Base-by-base conservation (phyloP, 2,113 vertebrate species). In the Bufo gargarizans region DNA sequence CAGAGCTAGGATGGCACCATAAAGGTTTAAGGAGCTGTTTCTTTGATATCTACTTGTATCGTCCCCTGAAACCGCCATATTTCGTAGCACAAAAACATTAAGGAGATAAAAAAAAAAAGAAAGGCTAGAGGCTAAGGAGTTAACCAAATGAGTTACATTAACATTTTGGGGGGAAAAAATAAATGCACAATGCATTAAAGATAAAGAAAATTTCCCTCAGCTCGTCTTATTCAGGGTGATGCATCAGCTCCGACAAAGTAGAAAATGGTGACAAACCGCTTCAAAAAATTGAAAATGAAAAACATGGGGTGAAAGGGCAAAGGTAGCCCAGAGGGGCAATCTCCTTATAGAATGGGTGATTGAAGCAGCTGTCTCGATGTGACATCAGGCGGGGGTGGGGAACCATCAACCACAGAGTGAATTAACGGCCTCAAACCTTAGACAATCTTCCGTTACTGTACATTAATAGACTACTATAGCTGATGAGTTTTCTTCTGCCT, bases 401-500 rank as follows among this genome's bases (percentile, higher is more conserved):
- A 88, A 47, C 17, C 78, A 65, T 74, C 86, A 47, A n/a, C 86
- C 79, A 82, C 65, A 47, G 80, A 88, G 86, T 76, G 86, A 88
- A 88, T 88, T 88, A 88, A 88, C 67, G 49, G 80, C 86, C 71
- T 83, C 79, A 88, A 88, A 88, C 78, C 65, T 82, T 61, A 88
- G 80, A 88, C 86, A 83, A 83, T 81, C 58, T 77, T 63, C 65
- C 13, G 65, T 83, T 88, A 82, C 86, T 77, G 79, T 74, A 80
- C 86, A 88, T 88, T 88, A 88, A 88, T 88, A 88, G 86, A 88
- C 86, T 88, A 72, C 86, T 82, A 82, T 76, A 76, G 67, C 79
- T 88, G 86, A 88, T 82, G 86, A 88, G 78, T 76, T 77, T 82
- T 49, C 55, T 53, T 77, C 56, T 77, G 69, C n/a, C 67, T 86